A percentile compares a stretch with the other conserved stretches of the same genome.
Evolutionary conservation across 2,888 invertebrate genomes (phyloP).

Genomic region (Oxystoma pomonae): DNA sequence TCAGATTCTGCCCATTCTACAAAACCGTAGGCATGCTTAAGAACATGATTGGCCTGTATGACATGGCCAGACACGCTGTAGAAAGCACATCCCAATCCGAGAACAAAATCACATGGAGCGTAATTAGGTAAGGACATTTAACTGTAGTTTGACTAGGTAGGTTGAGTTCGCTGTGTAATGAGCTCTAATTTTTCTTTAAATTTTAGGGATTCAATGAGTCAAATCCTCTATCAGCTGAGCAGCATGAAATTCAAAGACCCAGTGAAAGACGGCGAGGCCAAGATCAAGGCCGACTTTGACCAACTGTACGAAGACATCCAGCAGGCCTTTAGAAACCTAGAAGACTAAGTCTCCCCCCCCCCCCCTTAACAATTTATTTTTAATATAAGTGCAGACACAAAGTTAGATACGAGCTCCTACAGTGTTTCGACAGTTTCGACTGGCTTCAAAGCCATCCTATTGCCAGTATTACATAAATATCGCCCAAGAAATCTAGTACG

Average conservation of each 20-base stretch:
- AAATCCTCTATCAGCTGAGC: constrained; percentile 93
- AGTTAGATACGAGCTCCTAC: no score
- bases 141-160: no score
- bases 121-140: constrained; percentile 60
- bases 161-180: no score
- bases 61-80: constrained; percentile 96
- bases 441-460: no score
- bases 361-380: not conserved
- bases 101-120: constrained; percentile 98
- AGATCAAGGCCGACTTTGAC: constrained; percentile 96
- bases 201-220: constrained; percentile 89
- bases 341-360: constrained; percentile 70
- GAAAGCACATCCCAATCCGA: constrained; percentile 98
- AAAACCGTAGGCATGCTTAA: constrained; percentile 77
- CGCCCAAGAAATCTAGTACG: no score
- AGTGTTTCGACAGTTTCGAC: no score
- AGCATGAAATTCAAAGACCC: constrained; percentile 99
- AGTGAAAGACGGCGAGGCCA: constrained; percentile 95
- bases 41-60: constrained; percentile 98
- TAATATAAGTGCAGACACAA: not conserved
- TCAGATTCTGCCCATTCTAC: constrained; percentile 24
- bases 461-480: no score
- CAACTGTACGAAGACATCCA: constrained; percentile 96
- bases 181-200: not conserved
- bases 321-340: constrained; percentile 95